Evolutionary conservation across 1,140 invertebrate species (phyloP).

Genomic region (Drosophila nannoptera): DNA sequence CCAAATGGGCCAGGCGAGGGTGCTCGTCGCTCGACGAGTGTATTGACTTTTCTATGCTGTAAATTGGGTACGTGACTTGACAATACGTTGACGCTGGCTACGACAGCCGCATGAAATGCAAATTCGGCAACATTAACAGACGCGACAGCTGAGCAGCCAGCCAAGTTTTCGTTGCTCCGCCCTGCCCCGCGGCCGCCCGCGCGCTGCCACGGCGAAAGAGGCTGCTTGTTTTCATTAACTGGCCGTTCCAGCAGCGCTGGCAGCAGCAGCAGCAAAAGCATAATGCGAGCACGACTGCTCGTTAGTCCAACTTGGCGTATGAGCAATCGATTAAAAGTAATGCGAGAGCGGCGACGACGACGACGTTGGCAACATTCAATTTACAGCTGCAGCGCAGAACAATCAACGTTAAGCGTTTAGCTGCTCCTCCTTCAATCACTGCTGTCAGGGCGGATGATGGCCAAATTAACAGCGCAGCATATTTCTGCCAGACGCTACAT

Average conservation of each 20-base stretch:
- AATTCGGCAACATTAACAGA: constrained; percentile 68
- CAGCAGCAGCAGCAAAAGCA: too few relatives aligned
- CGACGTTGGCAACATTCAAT: constrained; percentile 42
- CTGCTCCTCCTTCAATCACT: constrained; percentile 37
- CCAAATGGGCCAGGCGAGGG: constrained; percentile 9
- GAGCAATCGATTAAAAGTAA: constrained; percentile 73
- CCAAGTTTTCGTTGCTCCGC: constrained; percentile 37
- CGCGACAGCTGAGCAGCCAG: constrained; percentile 36
- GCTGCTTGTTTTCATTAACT: constrained; percentile 75
- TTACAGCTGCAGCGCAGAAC: constrained; percentile 60
- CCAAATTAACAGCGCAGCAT: constrained; percentile 52
- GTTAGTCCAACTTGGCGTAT: constrained; percentile 63
- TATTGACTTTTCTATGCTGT: constrained; percentile 67
- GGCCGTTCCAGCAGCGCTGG: constrained; percentile 45
- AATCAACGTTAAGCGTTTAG: constrained; percentile 73
- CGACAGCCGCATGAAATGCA: constrained; percentile 68
- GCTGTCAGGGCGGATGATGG: constrained; percentile 34
- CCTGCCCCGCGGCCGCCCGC: constrained; percentile 59
- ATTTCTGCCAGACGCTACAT: constrained; percentile 23
- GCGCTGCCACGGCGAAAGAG: constrained; percentile 58
- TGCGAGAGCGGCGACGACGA: constrained; percentile 25
- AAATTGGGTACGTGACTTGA: constrained; percentile 77
- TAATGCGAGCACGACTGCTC: constrained; percentile 49
- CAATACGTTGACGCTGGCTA: constrained; percentile 57
- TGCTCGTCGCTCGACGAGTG: constrained; percentile 42